Base-by-base conservation (phyloP, 2,797 vertebrate species). In the Channa striata region DNA sequence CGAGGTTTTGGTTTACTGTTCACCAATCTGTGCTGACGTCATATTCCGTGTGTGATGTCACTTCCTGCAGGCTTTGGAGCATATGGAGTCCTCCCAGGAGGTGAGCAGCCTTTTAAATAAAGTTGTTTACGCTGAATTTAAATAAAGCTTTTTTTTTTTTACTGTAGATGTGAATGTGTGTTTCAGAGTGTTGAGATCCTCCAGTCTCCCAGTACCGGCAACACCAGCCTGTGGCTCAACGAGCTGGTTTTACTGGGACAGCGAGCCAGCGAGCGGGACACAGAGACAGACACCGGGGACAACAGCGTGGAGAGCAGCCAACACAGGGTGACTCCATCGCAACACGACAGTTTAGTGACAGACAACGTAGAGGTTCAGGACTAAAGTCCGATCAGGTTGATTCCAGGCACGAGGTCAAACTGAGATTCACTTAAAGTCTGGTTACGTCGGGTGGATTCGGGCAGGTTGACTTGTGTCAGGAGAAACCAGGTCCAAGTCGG, bases 51-150 rank as follows among this genome's bases (percentile, higher is more conserved):
- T 40, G 3, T 65, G 40, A 77, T 74, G 69, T 84, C 61, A 59
- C 11, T n/a, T 67, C 9, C 74, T 74, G 59, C 68, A 82, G 80
- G 77, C 63, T 1, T 20, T 62, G 67, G 80, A 80, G 74, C 63
- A 67, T 49, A 4, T 42, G 40, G 80, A 72, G 43, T 59, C 36
- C 7, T 74, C 67, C 0, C 70, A 68, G 70, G 79, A 85, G 83
- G 79, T 77, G 67, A 77, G 70, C 36, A 1, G 2, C 59, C 4
- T 11, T 20, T 68, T 13, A 10, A 11, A 10, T 30, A 30, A n/a
- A n/a, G 34, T 39, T 4, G 1, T 3, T 4, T 4, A 39, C 11
- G 10, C 12, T 39, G 3, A 11, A 12, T 25, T 65, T 13, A 36
- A 19, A 21, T 59, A 12, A 48, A 59, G 44, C 19, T 13, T 11